Percentiles rank a stretch among this genome's conserved stretches.
Conservation (phyloP, 2,888 invertebrate genomes). For the Disparrhopalites patrizii region DNA sequence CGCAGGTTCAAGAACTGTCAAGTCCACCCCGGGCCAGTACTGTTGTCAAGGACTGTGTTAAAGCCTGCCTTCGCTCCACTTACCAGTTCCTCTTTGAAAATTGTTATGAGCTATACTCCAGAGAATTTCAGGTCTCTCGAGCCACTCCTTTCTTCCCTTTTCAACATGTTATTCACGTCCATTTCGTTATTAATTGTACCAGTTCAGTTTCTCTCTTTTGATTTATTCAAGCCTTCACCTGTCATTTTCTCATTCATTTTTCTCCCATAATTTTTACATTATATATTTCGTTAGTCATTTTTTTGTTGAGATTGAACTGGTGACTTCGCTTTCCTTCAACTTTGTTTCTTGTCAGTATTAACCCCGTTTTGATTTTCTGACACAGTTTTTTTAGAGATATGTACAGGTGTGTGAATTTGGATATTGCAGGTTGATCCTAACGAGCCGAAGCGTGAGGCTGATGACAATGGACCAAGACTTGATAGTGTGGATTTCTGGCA, state of each 20-base stretch:
- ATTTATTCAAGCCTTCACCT: no score
- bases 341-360: no score
- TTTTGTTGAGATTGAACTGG: not conserved
- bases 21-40: constrained; percentile 97
- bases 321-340: no score
- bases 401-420: not conserved
- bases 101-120: constrained; percentile 92
- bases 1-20: constrained; percentile 92
- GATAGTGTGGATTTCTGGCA: constrained; percentile 98
- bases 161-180: not conserved
- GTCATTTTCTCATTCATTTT: no score
- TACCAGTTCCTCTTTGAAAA: constrained; percentile 99
- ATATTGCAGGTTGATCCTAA: constrained; percentile 72
- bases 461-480: constrained; percentile 77
- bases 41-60: constrained; percentile 99
- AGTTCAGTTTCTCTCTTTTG: no score
- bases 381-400: not conserved
- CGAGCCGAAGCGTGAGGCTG: constrained; percentile 80
- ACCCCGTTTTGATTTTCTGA: not conserved
- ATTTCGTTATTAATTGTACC: no score
- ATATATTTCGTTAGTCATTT: no score
- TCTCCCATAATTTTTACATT: no score
- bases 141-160: not conserved
- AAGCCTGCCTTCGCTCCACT: constrained; percentile 95
- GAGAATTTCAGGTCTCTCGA: constrained; percentile 79